Evolutionary conservation across 2,113 vertebrate species (phyloP).

Genomic region (Arenaria interpres): DNA sequence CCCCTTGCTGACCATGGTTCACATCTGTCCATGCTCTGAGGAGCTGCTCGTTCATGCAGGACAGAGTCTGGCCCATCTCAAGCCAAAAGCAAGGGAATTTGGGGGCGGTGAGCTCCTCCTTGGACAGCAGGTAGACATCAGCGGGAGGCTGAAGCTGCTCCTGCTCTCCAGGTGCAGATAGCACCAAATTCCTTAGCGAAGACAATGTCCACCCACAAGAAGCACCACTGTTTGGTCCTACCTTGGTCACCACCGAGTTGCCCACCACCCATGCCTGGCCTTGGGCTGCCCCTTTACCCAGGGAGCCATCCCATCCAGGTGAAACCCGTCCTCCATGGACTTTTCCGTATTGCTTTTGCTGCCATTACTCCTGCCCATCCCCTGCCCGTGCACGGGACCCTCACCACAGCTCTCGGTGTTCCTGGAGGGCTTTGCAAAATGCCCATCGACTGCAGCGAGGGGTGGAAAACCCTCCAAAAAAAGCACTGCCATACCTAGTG

Average conservation of each 20-base stretch:
- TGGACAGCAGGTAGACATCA: not conserved
- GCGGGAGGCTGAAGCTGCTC: not conserved
- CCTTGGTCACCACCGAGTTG: not conserved
- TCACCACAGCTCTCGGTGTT: not conserved
- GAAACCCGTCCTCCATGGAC: rapidly evolving
- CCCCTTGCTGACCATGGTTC: rapidly evolving
- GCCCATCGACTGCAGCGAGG: rapidly evolving
- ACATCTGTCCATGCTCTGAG: not conserved
- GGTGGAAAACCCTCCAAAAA: not conserved
- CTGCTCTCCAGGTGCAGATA: not conserved
- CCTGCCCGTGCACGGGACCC: rapidly evolving
- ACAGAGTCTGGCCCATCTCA: not conserved
- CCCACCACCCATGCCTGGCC: not conserved
- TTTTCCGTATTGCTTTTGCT: not conserved
- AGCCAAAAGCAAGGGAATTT: not conserved
- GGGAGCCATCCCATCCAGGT: rapidly evolving
- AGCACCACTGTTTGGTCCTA: not conserved
- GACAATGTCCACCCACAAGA: not conserved
- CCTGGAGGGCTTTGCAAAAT: not conserved
- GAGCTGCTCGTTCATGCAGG: not conserved
- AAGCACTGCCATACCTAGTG: no score
- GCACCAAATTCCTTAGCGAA: rapidly evolving
- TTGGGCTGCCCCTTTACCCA: not conserved
- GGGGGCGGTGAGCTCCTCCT: rapidly evolving
- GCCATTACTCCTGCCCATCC: rapidly evolving